These are phyloP conservation scores for Sebastes cheni DNA, from an alignment of 2,797 vertebrate species.

Conservation along the genomic window DNA sequence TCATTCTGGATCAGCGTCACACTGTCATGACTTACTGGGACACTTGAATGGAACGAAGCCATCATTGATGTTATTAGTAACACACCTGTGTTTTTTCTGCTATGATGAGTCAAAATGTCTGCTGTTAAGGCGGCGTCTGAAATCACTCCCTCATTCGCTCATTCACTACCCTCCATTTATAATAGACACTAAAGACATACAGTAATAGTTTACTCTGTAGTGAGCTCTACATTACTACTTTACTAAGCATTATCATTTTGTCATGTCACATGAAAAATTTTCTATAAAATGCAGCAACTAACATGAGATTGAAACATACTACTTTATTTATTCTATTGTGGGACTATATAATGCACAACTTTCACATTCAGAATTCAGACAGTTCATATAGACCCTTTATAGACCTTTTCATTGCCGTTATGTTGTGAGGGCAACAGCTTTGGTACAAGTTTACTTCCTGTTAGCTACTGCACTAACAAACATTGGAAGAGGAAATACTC, in stretches of 20 bases:
- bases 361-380: not conserved
- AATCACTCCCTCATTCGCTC: not conserved
- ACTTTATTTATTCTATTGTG: not conserved
- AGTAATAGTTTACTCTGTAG: not conserved
- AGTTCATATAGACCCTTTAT: not conserved
- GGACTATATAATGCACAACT: not conserved
- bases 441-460: too few relatives aligned
- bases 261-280: not conserved
- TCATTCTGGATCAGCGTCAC: not conserved
- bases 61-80: not conserved
- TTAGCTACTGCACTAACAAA: too few relatives aligned
- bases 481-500: too few relatives aligned
- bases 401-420: too few relatives aligned
- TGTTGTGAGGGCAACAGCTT: too few relatives aligned
- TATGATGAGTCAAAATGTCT: too few relatives aligned
- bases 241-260: not conserved
- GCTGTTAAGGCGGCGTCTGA: too few relatives aligned
- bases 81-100: not conserved
- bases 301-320: not conserved
- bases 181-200: not conserved
- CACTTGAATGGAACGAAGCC: not conserved
- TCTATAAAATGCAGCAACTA: not conserved
- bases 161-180: not conserved
- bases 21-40: not conserved
- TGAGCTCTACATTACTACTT: not conserved